A percentile compares a stretch with the other conserved stretches of the same genome.
These are phyloP conservation scores for Sebastes minor DNA, from an alignment of 2,797 vertebrate species.

Conservation along the genomic window DNA sequence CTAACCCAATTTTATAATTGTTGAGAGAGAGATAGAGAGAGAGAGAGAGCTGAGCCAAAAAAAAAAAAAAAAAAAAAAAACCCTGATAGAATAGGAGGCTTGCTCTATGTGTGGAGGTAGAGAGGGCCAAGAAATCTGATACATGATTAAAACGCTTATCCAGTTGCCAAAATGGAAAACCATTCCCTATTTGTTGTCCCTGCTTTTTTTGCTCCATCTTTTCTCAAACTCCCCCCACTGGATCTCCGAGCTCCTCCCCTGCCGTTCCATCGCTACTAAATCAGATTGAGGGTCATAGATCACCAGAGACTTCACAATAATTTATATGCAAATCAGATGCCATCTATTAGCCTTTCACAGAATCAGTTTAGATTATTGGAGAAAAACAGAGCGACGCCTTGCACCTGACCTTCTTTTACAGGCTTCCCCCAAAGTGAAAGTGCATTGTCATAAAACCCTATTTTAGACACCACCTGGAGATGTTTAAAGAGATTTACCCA, in stretches of 20 bases:
- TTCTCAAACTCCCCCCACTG: slow-evolving; percentile 3
- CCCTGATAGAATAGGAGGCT: background rate
- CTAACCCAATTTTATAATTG: slow-evolving; percentile 21
- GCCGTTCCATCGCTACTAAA: slow-evolving; percentile 53
- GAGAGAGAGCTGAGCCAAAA: slow-evolving; percentile 1
- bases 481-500: slow-evolving; percentile 58
- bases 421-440: slow-evolving; percentile 28
- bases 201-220: background rate
- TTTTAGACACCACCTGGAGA: slow-evolving; percentile 52
- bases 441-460: slow-evolving; percentile 39
- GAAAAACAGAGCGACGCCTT: slow-evolving; percentile 66
- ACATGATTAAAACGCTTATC: slow-evolving; percentile 40
- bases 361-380: slow-evolving; percentile 76
- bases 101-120: slow-evolving; percentile 9
- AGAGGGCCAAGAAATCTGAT: slow-evolving; percentile 31
- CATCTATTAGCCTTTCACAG: slow-evolving; percentile 84
- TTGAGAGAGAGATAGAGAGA: background rate
- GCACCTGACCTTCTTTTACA: slow-evolving; percentile 68
- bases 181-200: background rate
- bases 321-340: slow-evolving; percentile 85
- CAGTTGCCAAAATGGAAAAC: background rate
- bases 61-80: background rate
- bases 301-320: slow-evolving; percentile 77
- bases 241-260: slow-evolving; percentile 35
- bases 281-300: slow-evolving; percentile 74